Base-by-base conservation (phyloP, 2,888 invertebrate species). In the Tinea trinotella region DNA sequence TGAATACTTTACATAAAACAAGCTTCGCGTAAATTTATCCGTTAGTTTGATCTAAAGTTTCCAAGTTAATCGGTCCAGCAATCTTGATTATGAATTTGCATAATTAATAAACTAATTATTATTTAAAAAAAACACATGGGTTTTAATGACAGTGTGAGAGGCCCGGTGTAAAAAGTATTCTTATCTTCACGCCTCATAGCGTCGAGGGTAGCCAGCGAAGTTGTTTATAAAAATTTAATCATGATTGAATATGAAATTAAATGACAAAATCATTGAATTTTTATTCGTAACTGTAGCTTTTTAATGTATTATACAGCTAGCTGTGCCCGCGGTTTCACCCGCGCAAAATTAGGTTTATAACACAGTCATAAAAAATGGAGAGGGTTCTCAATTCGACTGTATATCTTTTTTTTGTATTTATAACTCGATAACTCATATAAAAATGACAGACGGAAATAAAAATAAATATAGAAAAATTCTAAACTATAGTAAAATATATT, bases 71-170 rank as follows among this genome's bases (percentile, higher is more conserved):
- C 50, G 50, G 24, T 12, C 3, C 50, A 50, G 24, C 50, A 50
- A 50, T 50, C 50, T 24, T 50, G 50, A 50, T 50, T 50, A 20
- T 50, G 72, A 81, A 79, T 82, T 78, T 74, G 70, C 81, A 82
- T 82, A 80, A 79, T 82, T 82, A 79, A 78, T 82, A 74, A 72
- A 76, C 74, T 79, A 81, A 81, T 83, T 80, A 81, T 74, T 72
- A 65, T 65, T n/a, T n/a, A 67, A 70, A 77, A 75, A 75, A 74
- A 71, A 60, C 58, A 64, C 58, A 64, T 62, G 62, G 64, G 63
- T 59, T 58, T 61, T 76, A 74, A 76, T 74, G 71, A 73, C 63
- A 70, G 68, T 73, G 74, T 76, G 71, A 67, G 73, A 74, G 50
- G 24, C 15, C 18, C 24, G 24, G 13, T 50, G 50, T 50, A 24